These are phyloP conservation scores for Drosophila elegans DNA, from an alignment of 1,140 invertebrate genomes.

Conservation along the genomic window DNA sequence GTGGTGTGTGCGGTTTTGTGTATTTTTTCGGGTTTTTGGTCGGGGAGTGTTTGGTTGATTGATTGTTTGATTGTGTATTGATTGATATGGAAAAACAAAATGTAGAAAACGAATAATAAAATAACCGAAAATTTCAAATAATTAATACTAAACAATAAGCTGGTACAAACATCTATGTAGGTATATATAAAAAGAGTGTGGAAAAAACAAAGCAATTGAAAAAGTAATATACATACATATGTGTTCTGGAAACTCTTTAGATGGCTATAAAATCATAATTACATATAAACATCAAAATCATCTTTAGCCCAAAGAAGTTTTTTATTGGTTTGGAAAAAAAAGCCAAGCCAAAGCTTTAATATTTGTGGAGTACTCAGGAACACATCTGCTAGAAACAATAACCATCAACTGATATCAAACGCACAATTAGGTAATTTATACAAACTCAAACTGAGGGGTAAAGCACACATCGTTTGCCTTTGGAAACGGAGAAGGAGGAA, in stretches of 20 bases:
- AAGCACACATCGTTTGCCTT: conserved; percentile 35
- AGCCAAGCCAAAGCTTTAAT: too few species aligned
- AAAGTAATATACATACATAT: neutral
- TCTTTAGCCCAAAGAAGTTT: neutral
- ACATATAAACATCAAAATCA: too few species aligned
- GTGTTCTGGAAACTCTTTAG: too few species aligned
- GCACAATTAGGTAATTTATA: conserved; percentile 28
- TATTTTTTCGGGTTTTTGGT: conserved; percentile 50
- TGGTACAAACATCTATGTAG: conserved; percentile 36
- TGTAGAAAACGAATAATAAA: conserved; percentile 71
- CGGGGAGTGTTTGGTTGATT: conserved; percentile 34
- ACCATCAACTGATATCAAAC: conserved; percentile 45
- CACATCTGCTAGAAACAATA: conserved; percentile 20
- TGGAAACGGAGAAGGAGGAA: conserved; percentile 28
- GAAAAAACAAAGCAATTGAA: neutral
- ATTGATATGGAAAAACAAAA: conserved; percentile 73
- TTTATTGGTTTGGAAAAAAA: neutral
- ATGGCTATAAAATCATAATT: too few species aligned
- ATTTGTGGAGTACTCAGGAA: neutral
- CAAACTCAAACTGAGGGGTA: conserved; percentile 25
- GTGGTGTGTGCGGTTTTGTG: conserved; percentile 38
- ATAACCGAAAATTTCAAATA: conserved; percentile 53
- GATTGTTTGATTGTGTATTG: conserved; percentile 55
- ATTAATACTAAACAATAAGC: conserved; percentile 44
- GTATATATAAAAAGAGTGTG: conserved; percentile 19